Base-by-base conservation (phyloP, 2,888 invertebrate genomes). In the Plusia festucae region DNA sequence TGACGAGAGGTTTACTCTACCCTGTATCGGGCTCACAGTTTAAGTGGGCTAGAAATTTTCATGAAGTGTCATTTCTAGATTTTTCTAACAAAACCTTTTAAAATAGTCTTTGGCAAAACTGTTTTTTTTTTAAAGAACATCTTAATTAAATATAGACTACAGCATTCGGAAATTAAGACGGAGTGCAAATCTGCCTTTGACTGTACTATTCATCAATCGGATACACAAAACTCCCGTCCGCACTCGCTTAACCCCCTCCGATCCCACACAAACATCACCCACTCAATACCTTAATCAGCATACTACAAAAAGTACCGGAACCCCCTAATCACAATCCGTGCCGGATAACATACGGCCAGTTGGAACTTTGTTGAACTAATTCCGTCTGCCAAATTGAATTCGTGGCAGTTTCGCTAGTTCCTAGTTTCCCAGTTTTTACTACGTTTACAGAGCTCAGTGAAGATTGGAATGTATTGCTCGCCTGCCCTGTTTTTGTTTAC, bases 311-410 rank as follows among this genome's bases (percentile, higher is more conserved):
- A 30, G 40, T 46, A 62, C 66, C 62, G 56, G 76, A 79, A 65
- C 46, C 44, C 3, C 20, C 73, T 82, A 83, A 84, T 83, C 84
- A 71, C 68, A 68, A 68, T 59, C 55, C 65, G 55, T 24, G 22
- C 56, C n/a, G 75, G 74, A 76, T 82, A 82, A 83, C 84, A 81
- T 78, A 76, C 67, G 63, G 70, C 27, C 32, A 51, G 53, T 51
- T n/a, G 59, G 62, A 85, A 87, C 79, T 85, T 84, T 79, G 68
- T 51, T 63, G 65, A 76, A 78, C 84, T 86, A 86, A 87, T 87
- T 85, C 76, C 79, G 74, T 72, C 60, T 77, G 73, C 80, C 79
- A 83, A 87, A 86, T 87, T 85, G 86, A 87, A 87, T 84, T 85
- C 83, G 83, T 82, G 78, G 70, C 76, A 73, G 76, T 74, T 60